These are phyloP conservation scores for Tubulanus polymorphus DNA, from an alignment of 2,888 invertebrate species.

Conservation along the genomic window DNA sequence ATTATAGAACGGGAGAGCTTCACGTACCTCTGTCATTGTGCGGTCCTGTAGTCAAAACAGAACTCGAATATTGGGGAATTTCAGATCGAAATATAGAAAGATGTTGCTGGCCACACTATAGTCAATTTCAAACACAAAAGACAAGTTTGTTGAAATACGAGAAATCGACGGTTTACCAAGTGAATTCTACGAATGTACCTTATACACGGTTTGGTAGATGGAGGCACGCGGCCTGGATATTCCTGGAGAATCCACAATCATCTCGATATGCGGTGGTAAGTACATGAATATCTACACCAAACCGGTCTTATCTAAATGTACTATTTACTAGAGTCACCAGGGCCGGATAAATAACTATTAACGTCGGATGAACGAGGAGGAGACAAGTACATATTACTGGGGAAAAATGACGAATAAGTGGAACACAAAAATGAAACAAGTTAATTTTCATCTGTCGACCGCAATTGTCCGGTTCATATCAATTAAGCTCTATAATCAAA, in stretches of 20 bases:
- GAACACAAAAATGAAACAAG: too few species aligned
- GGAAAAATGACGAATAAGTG: too few species aligned
- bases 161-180: neutral
- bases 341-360: too few species aligned
- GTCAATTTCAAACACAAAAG: constrained; percentile 23
- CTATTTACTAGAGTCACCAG: too few species aligned
- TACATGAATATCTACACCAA: too few species aligned
- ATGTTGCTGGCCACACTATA: constrained; percentile 37
- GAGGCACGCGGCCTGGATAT: constrained; percentile 22
- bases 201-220: constrained; percentile 14
- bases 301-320: too few species aligned
- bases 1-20: constrained; percentile 29
- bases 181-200: constrained; percentile 19
- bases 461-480: too few species aligned
- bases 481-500: too few species aligned
- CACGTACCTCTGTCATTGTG: constrained; percentile 23
- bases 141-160: constrained; percentile 28
- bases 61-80: constrained; percentile 34
- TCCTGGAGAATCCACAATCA: constrained; percentile 27
- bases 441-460: too few species aligned
- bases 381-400: too few species aligned
- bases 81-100: constrained; percentile 26
- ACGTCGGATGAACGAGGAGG: too few species aligned
- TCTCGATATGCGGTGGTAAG: constrained; percentile 28
- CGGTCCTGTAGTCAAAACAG: constrained; percentile 25